Evolutionary conservation across 2,113 vertebrate genomes (phyloP), one percentile per base, ranked within the genome.

Genomic region (Anser cygnoides): DNA sequence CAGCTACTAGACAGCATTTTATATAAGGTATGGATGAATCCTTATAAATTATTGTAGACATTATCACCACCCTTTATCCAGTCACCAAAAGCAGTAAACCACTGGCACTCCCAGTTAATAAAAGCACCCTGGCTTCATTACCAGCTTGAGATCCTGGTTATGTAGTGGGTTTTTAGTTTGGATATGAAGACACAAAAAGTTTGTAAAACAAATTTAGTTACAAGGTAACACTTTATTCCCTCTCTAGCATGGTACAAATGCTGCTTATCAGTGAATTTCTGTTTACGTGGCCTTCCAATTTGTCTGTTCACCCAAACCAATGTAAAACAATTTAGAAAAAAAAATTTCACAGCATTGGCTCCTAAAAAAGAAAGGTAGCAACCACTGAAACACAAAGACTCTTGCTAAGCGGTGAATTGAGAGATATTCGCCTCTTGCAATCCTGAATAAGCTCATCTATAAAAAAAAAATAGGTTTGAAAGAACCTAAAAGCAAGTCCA

Each of bases 41-140:
- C 66, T 22, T 76, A 10, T 43, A 84, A 57, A 77, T 70, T n/a
- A 83, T 2, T 33, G 22, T 12, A 74, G 63, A 28, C 35, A 16
- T 59, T 63, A 77, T 63, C 90, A 49, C 33, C 75, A 65, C 11
- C 50, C 25, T 80, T 82, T 76, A 83, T 79, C 58, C 18, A 82
- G 62, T 55, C 76, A 86, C 61, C 71, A 81, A 86, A 92, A 39
- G 44, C 79, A 84, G 63, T 59, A 83, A 96, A 92, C 62, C 75
- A 75, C 21, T 84, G 52, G 31, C 72, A 71, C 31, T 57, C 81
- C 70, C 2, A 0, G 39, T 75, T 92, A 82, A 73, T 79, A 82
- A 92, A 75, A 6, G 49, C 46, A 95, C n/a, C 11, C 1, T 29
- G 22, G 62, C 25, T 44, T 46, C 28, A 23, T 57, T 71, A 73